Base-by-base conservation (phyloP, 2,888 invertebrate species). In the Catocala sponsa region DNA sequence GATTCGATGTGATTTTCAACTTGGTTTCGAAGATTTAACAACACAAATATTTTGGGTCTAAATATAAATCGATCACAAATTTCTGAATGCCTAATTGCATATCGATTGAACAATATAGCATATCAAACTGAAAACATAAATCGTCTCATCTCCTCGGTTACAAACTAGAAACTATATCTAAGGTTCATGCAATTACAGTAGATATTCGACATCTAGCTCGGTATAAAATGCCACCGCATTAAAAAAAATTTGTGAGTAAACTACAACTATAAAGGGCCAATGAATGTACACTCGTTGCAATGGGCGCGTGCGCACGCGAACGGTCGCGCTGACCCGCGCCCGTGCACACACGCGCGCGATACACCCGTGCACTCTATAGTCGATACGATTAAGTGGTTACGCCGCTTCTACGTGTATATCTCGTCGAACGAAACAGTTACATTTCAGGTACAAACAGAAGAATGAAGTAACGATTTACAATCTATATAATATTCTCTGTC, bases 111-210 rank as follows among this genome's bases (percentile, higher is more conserved):
- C 61, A 70, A 66, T 51, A 51, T 51, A 51, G 60, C 57, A 53
- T 67, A 71, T 68, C 56, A 72, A 76, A 75, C 61, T 43, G 57
- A 75, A 78, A 64, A 68, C 54, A 69, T 59, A 68, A 63, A 68
- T 63, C 58, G 78, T 84, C 84, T 86, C 85, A 82, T 82, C 70
- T 68, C 65, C 82, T 73, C 77, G 79, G 77, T 84, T 86, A 85
- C 72, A 81, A 82, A 84, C 89, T 90, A 91, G 75, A 78, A 77
- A 81, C 86, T 91, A 91, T 84, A 65, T 79, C 88, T 90, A 89
- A 84, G 70, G 78, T 85, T 88, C 88, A 91, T 90, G 90, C 90
- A 89, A 88, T 83, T 83, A 84, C 71, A 81, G 74, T 78, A 77
- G 75, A 85, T 80, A 84, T 76, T 76, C 74, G 82, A 73, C 81